A percentile compares a stretch with the other conserved stretches of the same genome.
phyloP scores from a whole-genome alignment of 2,888 invertebrate species.

The Lasioglossum vierecki region DNA sequence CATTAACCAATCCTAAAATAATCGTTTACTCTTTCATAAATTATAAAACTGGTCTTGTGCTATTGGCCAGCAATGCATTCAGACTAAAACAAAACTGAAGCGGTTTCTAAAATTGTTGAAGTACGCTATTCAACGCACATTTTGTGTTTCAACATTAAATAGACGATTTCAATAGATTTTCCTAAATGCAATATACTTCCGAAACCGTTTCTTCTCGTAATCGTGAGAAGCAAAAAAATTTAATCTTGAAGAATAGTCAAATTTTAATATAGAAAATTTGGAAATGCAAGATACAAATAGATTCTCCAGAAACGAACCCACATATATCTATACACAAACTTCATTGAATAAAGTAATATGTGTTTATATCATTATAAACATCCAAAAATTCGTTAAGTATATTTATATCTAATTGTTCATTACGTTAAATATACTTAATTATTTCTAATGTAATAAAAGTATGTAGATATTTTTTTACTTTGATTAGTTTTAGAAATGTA shows the following conservation, averaged over 20 bases:
- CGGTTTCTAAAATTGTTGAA: neutral
- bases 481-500: neutral
- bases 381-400: no score
- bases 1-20: neutral
- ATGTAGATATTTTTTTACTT: neutral
- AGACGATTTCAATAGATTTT: neutral
- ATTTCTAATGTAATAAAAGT: neutral
- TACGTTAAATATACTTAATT: neutral
- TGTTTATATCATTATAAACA: neutral
- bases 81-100: conserved; percentile 9
- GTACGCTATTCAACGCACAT: neutral
- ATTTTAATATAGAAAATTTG: neutral
- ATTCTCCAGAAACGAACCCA: no score
- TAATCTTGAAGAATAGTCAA: neutral
- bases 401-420: no score
- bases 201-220: neutral
- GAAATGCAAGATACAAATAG: no score
- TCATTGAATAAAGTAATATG: neutral
- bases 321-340: no score
- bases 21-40: neutral
- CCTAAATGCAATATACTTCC: neutral
- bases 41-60: neutral
- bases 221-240: no score
- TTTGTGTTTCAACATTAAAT: neutral
- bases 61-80: neutral